Evolutionary conservation across 2,797 vertebrate species (phyloP).

Genomic region (Gobionotothen gibberifrons): DNA sequence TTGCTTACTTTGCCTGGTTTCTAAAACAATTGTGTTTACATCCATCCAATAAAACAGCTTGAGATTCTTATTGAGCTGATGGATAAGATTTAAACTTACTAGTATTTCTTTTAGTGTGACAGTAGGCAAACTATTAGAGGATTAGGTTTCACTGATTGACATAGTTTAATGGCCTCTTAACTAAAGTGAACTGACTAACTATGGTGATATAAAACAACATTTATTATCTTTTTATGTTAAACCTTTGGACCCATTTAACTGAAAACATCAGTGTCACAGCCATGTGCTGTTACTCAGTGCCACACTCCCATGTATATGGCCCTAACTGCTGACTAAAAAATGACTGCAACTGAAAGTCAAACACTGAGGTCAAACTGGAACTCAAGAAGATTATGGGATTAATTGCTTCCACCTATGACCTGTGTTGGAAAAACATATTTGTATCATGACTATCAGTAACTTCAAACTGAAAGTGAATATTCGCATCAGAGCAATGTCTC

Average conservation of each 20-base stretch:
- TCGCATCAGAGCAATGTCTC: not conserved
- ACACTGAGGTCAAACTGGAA: slow-evolving; percentile 6
- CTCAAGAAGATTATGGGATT: fast-evolving
- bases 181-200: not conserved
- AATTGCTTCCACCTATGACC: not conserved
- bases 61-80: not conserved
- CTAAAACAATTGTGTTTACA: not conserved
- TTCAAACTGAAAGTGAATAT: not conserved
- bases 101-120: not conserved
- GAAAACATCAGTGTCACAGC: slow-evolving; percentile 2
- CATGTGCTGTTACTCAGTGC: slow-evolving; percentile 30
- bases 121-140: not conserved
- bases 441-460: not conserved
- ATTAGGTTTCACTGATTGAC: not conserved
- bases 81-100: not conserved
- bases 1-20: not conserved
- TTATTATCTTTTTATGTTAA: slow-evolving; percentile 31
- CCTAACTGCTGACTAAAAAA: slow-evolving; percentile 9
- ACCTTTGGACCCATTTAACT: slow-evolving; percentile 65
- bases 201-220: not conserved
- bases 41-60: not conserved
- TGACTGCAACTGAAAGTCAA: slow-evolving; percentile 33
- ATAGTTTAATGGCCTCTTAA: not conserved
- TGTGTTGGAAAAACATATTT: not conserved
- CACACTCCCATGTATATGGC: slow-evolving; percentile 36